Percentiles rank a stretch among this genome's conserved stretches.
Evolutionary conservation across 2,113 vertebrate species (phyloP).

Genomic region (Amphiprion percula): DNA sequence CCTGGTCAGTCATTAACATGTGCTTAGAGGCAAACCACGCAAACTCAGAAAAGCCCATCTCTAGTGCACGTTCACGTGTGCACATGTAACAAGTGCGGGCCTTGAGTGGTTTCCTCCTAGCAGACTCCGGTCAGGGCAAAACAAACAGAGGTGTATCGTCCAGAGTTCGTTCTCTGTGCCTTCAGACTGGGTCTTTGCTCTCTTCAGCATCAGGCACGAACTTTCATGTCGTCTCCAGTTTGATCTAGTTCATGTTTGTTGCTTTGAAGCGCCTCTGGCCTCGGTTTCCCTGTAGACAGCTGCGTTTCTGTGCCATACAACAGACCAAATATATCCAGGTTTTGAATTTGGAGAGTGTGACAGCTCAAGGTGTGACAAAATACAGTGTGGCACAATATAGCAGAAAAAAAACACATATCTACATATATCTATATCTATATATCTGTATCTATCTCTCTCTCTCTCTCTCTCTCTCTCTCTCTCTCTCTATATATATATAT

Average conservation of each 20-base stretch:
- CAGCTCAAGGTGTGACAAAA: not conserved
- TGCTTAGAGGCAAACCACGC: constrained; percentile 16
- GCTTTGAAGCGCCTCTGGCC: constrained; percentile 4
- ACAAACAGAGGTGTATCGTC: constrained; percentile 36
- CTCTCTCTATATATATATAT: too few species aligned
- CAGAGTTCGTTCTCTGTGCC: not conserved
- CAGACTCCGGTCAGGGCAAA: constrained; percentile 22
- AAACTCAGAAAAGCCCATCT: not conserved
- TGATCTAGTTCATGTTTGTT: constrained; percentile 42
- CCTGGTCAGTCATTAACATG: constrained; percentile 72
- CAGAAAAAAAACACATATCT: not conserved
- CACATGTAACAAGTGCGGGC: constrained; percentile 12
- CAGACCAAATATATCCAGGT: not conserved
- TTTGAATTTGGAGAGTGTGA: not conserved
- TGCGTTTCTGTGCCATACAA: not conserved
- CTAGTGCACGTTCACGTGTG: not conserved
- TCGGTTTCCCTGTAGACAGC: not conserved
- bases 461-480: too few species aligned
- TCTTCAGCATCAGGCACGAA: not conserved
- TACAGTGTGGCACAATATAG: too few species aligned
- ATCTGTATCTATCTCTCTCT: too few species aligned
- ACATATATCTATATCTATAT: too few species aligned
- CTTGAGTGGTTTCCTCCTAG: constrained; percentile 17
- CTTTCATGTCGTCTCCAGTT: constrained; percentile 38
- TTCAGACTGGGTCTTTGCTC: not conserved